A percentile compares a stretch with the other conserved stretches of the same genome.
Evolutionary conservation across 2,888 invertebrate genomes (phyloP).

Genomic region (Eupithecia subfuscata): DNA sequence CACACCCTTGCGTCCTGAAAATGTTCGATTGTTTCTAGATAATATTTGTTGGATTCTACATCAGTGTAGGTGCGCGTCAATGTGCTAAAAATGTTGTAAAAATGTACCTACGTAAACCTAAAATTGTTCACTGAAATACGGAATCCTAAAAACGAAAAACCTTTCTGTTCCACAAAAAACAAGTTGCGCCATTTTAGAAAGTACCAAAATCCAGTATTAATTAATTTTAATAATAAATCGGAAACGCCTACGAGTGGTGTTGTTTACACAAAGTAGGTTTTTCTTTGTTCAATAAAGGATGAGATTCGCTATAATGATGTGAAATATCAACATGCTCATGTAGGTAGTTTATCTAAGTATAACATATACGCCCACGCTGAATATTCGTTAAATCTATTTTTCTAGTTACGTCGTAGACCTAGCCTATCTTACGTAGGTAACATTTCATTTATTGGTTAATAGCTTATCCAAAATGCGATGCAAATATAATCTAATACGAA

Average conservation of each 20-base stretch:
- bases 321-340: constrained; percentile 18
- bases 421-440: neutral
- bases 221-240: constrained; percentile 44
- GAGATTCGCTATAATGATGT: constrained; percentile 18
- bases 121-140: neutral
- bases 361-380: neutral
- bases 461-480: neutral
- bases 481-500: neutral
- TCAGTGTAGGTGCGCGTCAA: neutral
- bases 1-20: neutral
- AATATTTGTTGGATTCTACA: neutral
- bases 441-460: neutral
- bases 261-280: constrained; percentile 32
- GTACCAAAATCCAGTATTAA: constrained; percentile 36
- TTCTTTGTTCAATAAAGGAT: constrained; percentile 25
- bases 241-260: constrained; percentile 35
- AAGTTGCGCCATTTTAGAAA: constrained; percentile 26
- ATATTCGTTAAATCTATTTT: neutral
- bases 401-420: neutral
- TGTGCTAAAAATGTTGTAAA: neutral
- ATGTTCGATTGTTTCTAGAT: neutral
- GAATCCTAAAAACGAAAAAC: constrained; percentile 23
- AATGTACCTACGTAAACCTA: neutral
- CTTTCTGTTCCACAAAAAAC: constrained; percentile 19
- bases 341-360: neutral